Evolutionary conservation across 2,888 invertebrate species (phyloP), one percentile per base, ranked within the genome.

Genomic region (Sarcophaga rosellei): DNA sequence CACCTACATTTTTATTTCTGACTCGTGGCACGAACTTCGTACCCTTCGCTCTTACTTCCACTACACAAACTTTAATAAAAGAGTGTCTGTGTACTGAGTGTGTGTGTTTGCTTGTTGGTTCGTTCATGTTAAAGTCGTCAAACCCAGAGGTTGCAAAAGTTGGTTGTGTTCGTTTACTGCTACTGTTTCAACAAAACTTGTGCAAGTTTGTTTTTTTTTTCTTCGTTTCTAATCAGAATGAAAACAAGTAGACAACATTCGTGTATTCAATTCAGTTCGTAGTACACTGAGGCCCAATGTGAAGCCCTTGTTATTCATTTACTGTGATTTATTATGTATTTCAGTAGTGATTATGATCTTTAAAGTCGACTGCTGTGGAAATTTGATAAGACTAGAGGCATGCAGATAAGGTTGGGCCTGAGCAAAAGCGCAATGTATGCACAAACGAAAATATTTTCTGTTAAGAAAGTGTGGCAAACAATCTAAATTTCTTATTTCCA

Each of bases 1-100:
- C 86, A 86, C 86, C 86, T 81, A 84, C 86, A 81, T 66, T 79
- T 65, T 66, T 62, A 21, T 53, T 53, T 53, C 53, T 53, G 53
- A 12, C 53, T 53, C 53, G 53, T 53, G 53, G 53, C 53, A 53
- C 17, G 53, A 53, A 53, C 15, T 53, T 53, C 53, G 53, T 53
- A 53, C 12, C 47, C 35, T 12, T 17, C 53, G 53, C 53, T 15
- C 0, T 53, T 35, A 8, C 2, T 8, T 35, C 35, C 35, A 35
- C 8, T 10, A 35, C 35, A 35, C 35, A 35, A 35, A 35, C 10
- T 35, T 35, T 35, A 35, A 35, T 35, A 35, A 17, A 0, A 3
- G 12, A 4, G 17, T 4, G 53, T 5, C 0, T 2, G 1, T 8
- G 53, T 17, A 53, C 15, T 17, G 53, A 53, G 53, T 53, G 53